Conservation (phyloP, 2,113 vertebrate species). For the Dipodomys stephensi region DNA sequence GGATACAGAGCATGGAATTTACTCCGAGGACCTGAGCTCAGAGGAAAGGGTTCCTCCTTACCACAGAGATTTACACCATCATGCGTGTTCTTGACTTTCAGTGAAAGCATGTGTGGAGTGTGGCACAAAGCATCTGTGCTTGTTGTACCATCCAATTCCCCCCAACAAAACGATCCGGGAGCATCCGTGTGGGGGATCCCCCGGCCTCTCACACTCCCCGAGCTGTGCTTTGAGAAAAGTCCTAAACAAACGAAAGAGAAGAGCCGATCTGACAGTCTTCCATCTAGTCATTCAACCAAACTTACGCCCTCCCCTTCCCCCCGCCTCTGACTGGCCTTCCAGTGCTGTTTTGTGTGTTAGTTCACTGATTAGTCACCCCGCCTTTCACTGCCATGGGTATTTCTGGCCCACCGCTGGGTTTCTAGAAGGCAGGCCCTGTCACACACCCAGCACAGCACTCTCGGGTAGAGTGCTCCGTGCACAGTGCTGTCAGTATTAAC, state of each 20-base stretch:
- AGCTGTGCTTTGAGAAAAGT: background rate
- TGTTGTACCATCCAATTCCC: too few species aligned
- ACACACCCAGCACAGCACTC: too few species aligned
- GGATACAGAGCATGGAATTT: background rate
- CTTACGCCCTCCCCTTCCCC: accelerated
- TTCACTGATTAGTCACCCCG: accelerated
- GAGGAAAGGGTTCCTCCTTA: background rate
- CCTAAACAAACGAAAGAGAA: background rate
- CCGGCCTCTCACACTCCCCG: too few species aligned
- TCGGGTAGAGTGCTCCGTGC: accelerated
- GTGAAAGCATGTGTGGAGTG: background rate
- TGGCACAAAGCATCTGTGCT: background rate
- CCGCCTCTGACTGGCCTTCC: background rate
- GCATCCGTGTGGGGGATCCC: background rate
- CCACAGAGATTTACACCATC: accelerated
- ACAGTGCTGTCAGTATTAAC: accelerated
- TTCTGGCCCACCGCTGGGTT: background rate
- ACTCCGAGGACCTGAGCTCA: background rate
- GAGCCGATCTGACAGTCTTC: too few species aligned
- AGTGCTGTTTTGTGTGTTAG: accelerated
- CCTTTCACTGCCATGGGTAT: accelerated
- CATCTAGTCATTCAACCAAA: accelerated
- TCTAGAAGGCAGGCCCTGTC: background rate
- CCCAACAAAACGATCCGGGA: background rate
- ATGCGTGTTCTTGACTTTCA: background rate